phyloP scores from a whole-genome alignment of 1,140 invertebrate genomes.

The Lordiphosa stackelbergi region DNA sequence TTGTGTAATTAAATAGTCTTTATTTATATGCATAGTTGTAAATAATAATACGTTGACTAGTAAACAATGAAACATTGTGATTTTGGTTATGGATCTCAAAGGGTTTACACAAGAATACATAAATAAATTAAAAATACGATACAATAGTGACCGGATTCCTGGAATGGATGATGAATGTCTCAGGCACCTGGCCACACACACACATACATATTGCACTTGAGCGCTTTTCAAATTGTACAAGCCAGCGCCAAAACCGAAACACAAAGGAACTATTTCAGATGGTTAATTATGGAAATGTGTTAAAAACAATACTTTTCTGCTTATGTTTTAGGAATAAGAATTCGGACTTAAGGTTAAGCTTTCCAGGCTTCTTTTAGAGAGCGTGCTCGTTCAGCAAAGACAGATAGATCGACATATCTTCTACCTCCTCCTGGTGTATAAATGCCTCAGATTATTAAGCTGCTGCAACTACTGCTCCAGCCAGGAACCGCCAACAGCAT shows the following conservation, averaged over 20 bases:
- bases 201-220: constrained; percentile 33
- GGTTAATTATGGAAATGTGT: constrained; percentile 25
- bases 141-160: constrained; percentile 1
- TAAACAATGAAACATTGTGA: constrained; percentile 34
- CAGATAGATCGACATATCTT: constrained; percentile 18
- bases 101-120: constrained; percentile 17
- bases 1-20: constrained; percentile 63
- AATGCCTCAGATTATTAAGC: not conserved
- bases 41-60: constrained; percentile 76
- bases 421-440: constrained; percentile 9
- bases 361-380: constrained; percentile 50
- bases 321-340: constrained; percentile 45
- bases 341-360: constrained; percentile 47
- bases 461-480: constrained; percentile 62
- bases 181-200: too few species aligned
- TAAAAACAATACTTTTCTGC: constrained; percentile 40
- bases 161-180: too few species aligned
- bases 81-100: constrained; percentile 22
- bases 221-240: constrained; percentile 9
- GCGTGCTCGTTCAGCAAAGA: constrained; percentile 62
- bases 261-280: constrained; percentile 26
- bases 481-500: constrained; percentile 69
- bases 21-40: constrained; percentile 66
- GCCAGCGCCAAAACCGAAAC: constrained; percentile 2
- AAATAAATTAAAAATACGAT: constrained; percentile 24